Conservation (phyloP, 2,113 vertebrate species). For the Ardeotis arabs region DNA sequence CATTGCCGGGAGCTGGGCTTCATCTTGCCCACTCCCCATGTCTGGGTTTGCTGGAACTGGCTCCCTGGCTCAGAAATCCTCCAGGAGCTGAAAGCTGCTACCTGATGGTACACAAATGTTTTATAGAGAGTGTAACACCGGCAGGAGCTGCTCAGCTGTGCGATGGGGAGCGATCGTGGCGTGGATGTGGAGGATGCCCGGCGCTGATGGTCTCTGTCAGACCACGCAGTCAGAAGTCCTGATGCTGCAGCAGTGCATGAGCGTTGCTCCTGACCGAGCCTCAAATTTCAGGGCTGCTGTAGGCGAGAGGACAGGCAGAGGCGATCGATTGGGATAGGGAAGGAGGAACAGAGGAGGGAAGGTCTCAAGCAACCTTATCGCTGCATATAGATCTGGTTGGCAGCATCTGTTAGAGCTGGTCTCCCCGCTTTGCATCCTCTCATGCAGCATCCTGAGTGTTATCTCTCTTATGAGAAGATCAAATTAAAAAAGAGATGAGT, state of each 20-base stretch:
- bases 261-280: not conserved
- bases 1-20: accelerated
- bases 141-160: not conserved
- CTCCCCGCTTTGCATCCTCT: not conserved
- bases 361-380: not conserved
- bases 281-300: not conserved
- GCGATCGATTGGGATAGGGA: not conserved
- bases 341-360: not conserved
- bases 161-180: accelerated
- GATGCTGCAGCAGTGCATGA: not conserved
- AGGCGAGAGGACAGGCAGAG: not conserved
- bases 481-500: not conserved
- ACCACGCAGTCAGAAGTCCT: accelerated
- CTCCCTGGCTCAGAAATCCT: not conserved
- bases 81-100: not conserved
- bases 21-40: accelerated
- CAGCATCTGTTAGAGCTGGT: not conserved
- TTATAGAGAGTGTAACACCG: accelerated
- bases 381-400: not conserved
- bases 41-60: not conserved
- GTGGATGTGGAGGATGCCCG: accelerated
- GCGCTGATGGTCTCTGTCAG: accelerated
- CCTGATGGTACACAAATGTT: accelerated
- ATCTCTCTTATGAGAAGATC: not conserved
- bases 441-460: not conserved